Conservation (phyloP, 2,888 invertebrate species). For the Cybosia mesomella region DNA sequence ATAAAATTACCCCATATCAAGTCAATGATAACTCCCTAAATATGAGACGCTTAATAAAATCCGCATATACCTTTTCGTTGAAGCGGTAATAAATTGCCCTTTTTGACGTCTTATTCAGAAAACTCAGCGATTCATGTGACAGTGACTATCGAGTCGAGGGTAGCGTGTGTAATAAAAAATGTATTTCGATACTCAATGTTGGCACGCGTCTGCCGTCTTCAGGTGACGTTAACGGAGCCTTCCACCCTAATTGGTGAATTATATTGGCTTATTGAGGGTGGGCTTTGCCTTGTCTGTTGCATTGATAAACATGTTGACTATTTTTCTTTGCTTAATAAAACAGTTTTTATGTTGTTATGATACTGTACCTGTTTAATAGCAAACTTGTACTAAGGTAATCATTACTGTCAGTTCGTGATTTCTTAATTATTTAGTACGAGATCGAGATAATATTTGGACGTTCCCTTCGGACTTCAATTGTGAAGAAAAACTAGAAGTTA, state of each 20-base stretch:
- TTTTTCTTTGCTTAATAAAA: not conserved
- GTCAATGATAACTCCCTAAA: slow-evolving; percentile 70
- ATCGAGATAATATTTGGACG: no score
- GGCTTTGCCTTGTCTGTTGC: slow-evolving; percentile 10
- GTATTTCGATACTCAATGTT: slow-evolving; percentile 58
- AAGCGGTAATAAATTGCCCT: slow-evolving; percentile 80
- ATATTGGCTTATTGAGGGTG: slow-evolving; percentile 20
- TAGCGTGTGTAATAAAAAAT: slow-evolving; percentile 60
- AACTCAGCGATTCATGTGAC: slow-evolving; percentile 69
- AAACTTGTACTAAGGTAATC: not conserved
- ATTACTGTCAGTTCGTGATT: not conserved
- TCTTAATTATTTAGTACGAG: not conserved
- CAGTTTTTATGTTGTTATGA: not conserved
- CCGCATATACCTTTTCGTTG: slow-evolving; percentile 67
- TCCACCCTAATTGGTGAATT: slow-evolving; percentile 43
- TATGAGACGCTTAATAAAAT: slow-evolving; percentile 83
- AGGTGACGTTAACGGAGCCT: slow-evolving; percentile 58
- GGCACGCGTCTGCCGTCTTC: slow-evolving; percentile 73
- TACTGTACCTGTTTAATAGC: not conserved
- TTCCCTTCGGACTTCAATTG: not conserved
- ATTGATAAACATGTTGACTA: slow-evolving; percentile 20
- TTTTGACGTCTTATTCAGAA: slow-evolving; percentile 82
- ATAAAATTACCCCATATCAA: slow-evolving; percentile 65
- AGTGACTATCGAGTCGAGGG: slow-evolving; percentile 64
- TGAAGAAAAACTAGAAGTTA: no score